Base-by-base conservation (phyloP, 1,140 invertebrate genomes). In the Brachionus koreanus region DNA sequence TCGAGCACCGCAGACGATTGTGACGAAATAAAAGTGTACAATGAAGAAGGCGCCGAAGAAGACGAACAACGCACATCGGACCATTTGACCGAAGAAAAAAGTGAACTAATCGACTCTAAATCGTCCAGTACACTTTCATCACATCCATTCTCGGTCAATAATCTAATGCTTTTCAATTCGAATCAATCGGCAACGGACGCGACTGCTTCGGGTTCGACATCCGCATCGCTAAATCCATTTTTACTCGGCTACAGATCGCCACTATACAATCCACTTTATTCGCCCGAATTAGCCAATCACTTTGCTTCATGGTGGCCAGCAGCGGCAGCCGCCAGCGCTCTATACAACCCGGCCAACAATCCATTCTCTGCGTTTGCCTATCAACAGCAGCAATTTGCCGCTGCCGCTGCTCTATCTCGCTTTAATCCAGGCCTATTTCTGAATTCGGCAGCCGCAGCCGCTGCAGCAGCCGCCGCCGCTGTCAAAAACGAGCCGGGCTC, bases 221-320 rank as follows among this genome's bases (percentile, higher is more conserved):
- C 69, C 1, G 16, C 69, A 74, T 12, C 16, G 7, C 25, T 46
- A 13, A 74, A 74, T 46, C 69, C 37, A 29, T 74, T 69, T 39
- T 16, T 69, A 19, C 37, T 77, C 42, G 74, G 74, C 52, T 77
- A 77, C 46, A 33, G 74, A 52, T 33, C 42, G 5, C 52, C 74
- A 33, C 10, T 77, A 2, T 77, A 77, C 42, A 77, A 77, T 29
- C 74, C 74, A 5, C 6, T 77, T 16, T 77, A 77, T 42, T 49
- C 74, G 29, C 43, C 74, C n/a, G 52, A 77, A 19, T 29, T 77
- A 16, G 65, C 65, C 16, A 69, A 33, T 39, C 65, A 69, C n/a
- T 77, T 77, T 52, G 74, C 74, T 2, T 33, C 74, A 5, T 77
- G 74, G 74, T 77, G 74, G 74, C 74, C 76, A 5, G 76, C 76